Conservation (phyloP, 92 coral and sea anemone genomes). For the Palythoa heliodiscus region DNA sequence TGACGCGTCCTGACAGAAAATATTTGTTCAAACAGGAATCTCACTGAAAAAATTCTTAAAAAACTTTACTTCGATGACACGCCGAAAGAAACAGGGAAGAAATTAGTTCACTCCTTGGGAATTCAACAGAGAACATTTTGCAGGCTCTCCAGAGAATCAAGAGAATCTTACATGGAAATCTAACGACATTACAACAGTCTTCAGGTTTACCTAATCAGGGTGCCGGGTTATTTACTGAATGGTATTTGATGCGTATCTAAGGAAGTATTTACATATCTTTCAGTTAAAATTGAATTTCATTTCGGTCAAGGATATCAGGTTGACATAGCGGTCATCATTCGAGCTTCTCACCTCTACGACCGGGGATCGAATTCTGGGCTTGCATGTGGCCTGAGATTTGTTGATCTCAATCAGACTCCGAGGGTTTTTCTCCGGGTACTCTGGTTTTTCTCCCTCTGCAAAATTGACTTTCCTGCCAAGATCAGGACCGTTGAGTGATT, state of each 20-base stretch:
- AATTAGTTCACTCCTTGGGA: slow-evolving; percentile 1
- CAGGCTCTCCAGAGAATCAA: slow-evolving; percentile 23
- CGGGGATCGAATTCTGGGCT: too few relatives aligned
- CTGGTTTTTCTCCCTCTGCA: background rate
- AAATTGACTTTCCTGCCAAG: too few relatives aligned
- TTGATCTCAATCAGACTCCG: too few relatives aligned
- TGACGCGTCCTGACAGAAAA: too few relatives aligned
- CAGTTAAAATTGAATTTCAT: background rate
- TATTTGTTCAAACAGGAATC: slow-evolving; percentile 2
- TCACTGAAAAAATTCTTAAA: slow-evolving; percentile 11
- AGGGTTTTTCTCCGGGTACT: too few relatives aligned
- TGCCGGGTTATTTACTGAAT: slow-evolving; percentile 14
- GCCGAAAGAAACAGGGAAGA: background rate
- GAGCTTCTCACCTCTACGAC: too few relatives aligned
- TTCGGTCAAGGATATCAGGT: background rate
- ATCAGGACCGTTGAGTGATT: too few relatives aligned
- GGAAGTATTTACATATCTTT: background rate
- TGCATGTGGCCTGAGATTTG: too few relatives aligned
- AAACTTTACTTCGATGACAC: slow-evolving; percentile 19
- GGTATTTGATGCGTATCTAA: slow-evolving; percentile 5
- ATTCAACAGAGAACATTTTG: slow-evolving; percentile 27
- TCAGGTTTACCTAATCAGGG: background rate
- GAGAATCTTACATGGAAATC: slow-evolving; percentile 22
- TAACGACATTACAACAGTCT: background rate
- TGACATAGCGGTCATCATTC: too few relatives aligned